Percentiles rank a stretch among this genome's conserved stretches.
Conservation (phyloP, 64 coral and sea anemone species). For the Porites lutea region DNA sequence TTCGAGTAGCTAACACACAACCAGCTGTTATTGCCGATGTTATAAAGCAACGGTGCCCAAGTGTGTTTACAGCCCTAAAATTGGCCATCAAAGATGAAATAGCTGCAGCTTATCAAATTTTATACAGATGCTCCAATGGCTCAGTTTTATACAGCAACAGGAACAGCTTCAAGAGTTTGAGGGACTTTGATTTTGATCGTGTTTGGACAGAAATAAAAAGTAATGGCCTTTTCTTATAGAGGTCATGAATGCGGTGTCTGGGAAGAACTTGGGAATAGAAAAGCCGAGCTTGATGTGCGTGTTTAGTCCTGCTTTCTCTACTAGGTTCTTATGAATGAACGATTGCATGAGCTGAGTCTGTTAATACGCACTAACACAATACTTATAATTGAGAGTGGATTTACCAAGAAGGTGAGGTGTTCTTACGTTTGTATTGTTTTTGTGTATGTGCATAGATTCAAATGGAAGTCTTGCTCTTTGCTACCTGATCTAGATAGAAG, state of each 20-base stretch:
- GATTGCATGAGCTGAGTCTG: slow-evolving; percentile 41
- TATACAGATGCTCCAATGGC: slow-evolving; percentile 13
- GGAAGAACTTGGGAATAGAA: slow-evolving; percentile 14
- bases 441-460: no score
- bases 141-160: slow-evolving; percentile 36
- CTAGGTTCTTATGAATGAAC: slow-evolving; percentile 39
- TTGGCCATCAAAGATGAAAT: slow-evolving; percentile 38
- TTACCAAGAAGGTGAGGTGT: slow-evolving; percentile 36
- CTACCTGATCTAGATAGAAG: no score
- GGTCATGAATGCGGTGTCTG: slow-evolving; percentile 27
- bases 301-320: slow-evolving; percentile 50
- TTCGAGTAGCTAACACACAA: slow-evolving; percentile 8
- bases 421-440: no score
- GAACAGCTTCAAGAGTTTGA: slow-evolving; percentile 30
- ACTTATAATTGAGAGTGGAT: slow-evolving; percentile 51
- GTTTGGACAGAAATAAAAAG: slow-evolving; percentile 45
- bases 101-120: not conserved
- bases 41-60: slow-evolving; percentile 30
- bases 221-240: slow-evolving; percentile 36
- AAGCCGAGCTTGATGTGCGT: slow-evolving; percentile 17
- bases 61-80: slow-evolving; percentile 14
- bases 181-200: slow-evolving; percentile 49
- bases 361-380: slow-evolving; percentile 35
- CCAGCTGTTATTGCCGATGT: slow-evolving; percentile 3
- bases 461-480: no score